Evolutionary conservation across 64 coral and sea anemone species (phyloP).

Genomic region (Platygyra sinensis): DNA sequence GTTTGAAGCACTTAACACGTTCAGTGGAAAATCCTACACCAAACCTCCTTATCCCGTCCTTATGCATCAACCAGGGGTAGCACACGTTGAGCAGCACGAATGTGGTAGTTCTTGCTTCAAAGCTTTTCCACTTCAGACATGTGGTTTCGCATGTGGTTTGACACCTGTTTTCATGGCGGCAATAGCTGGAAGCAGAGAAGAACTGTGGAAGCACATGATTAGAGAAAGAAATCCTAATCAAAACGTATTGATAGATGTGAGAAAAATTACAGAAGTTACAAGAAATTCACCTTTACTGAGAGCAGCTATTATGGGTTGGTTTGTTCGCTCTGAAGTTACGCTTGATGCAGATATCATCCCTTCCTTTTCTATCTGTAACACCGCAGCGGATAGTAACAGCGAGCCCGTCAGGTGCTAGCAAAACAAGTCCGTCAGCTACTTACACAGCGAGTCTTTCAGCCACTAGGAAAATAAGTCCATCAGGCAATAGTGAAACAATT

Average conservation of each 20-base stretch:
- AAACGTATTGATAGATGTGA: slow-evolving; percentile 14
- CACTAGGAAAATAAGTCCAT: neutral
- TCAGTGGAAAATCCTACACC: slow-evolving; percentile 22
- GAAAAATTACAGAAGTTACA: slow-evolving; percentile 14
- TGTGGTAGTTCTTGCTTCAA: slow-evolving; percentile 41
- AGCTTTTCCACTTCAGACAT: slow-evolving; percentile 43
- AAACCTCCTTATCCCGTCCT: slow-evolving; percentile 36
- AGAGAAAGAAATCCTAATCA: slow-evolving; percentile 21
- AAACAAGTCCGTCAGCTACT: neutral
- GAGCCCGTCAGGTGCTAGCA: neutral
- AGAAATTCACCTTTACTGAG: slow-evolving; percentile 14
- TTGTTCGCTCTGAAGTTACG: slow-evolving; percentile 20
- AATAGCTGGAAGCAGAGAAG: slow-evolving; percentile 16
- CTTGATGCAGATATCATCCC: slow-evolving; percentile 16
- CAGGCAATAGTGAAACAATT: neutral
- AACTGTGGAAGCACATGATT: slow-evolving; percentile 33
- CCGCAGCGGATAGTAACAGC: neutral
- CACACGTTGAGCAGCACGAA: neutral
- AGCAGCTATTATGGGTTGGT: slow-evolving; percentile 30
- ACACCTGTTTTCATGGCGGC: slow-evolving; percentile 34
- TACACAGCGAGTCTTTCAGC: neutral
- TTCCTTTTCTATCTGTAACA: slow-evolving; percentile 14
- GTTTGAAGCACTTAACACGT: slow-evolving; percentile 18
- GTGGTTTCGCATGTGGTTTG: slow-evolving; percentile 21
- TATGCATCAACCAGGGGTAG: slow-evolving; percentile 26